Evolutionary conservation across 2,113 vertebrate genomes (phyloP).

Genomic region (Brachirus orientalis): DNA sequence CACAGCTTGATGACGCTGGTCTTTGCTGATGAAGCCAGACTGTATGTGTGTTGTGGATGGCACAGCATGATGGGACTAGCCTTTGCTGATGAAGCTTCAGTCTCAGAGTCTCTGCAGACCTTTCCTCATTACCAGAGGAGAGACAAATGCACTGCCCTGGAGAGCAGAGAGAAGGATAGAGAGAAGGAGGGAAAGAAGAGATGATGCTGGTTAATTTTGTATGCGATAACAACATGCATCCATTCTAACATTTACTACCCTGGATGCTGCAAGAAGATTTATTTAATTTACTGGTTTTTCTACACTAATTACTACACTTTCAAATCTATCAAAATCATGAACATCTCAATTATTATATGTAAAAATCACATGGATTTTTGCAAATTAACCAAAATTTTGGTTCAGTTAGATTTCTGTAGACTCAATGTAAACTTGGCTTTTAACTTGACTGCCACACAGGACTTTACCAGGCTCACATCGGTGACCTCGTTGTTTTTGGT

Average conservation of each 20-base stretch:
- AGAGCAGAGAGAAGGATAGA: conserved; percentile 22
- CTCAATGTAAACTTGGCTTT: no score
- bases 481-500: no score
- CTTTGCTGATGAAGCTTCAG: conserved; percentile 75
- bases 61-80: conserved; percentile 57
- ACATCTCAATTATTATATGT: background rate
- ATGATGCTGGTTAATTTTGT: conserved; percentile 3
- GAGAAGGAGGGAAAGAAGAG: conserved; percentile 4
- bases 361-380: background rate
- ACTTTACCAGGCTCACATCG: no score
- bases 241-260: no score
- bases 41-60: conserved; percentile 33
- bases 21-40: conserved; percentile 50
- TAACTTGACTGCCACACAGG: no score
- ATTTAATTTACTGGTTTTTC: no score
- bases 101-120: conserved; percentile 67
- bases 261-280: no score
- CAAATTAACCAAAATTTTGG: no score
- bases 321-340: background rate
- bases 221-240: background rate
- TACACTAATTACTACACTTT: no score
- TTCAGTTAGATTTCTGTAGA: no score
- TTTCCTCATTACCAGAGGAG: conserved; percentile 67
- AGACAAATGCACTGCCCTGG: conserved; percentile 51
- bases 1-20: conserved; percentile 17